phyloP scores from a whole-genome alignment of 2,888 invertebrate genomes.

The Ectemnius lituratus region DNA sequence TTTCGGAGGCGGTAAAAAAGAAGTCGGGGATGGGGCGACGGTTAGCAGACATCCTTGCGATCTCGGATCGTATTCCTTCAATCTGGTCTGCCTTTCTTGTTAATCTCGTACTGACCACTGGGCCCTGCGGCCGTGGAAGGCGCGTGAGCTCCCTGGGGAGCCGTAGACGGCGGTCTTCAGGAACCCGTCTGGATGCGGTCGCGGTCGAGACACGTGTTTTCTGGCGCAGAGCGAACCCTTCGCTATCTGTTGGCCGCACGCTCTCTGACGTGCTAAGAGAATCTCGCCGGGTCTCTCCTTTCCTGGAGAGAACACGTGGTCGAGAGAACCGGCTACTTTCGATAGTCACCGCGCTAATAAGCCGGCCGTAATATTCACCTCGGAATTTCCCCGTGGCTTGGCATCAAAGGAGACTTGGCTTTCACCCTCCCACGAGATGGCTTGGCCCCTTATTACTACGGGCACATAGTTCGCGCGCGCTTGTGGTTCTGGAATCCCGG shows the following conservation, averaged over 20 bases:
- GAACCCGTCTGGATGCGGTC: slow-evolving; percentile 25
- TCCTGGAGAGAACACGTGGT: too few species aligned
- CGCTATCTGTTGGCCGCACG: slow-evolving; percentile 23
- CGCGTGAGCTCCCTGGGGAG: slow-evolving; percentile 27
- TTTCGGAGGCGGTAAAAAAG: too few species aligned
- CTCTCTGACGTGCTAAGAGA: slow-evolving; percentile 23
- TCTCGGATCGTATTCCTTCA: too few species aligned
- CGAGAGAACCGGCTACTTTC: background rate
- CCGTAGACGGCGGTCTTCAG: slow-evolving; percentile 33
- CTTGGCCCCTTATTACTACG: slow-evolving; percentile 20
- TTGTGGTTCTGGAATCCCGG: slow-evolving; percentile 41
- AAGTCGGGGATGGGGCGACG: too few species aligned
- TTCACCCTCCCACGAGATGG: slow-evolving; percentile 22
- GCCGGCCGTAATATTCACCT: slow-evolving; percentile 29
- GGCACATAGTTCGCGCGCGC: slow-evolving; percentile 6
- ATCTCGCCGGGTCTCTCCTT: slow-evolving; percentile 8
- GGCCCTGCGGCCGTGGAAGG: background rate
- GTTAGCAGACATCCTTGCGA: too few species aligned
- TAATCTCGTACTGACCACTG: too few species aligned
- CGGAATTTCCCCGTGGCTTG: slow-evolving; percentile 21
- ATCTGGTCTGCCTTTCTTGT: too few species aligned
- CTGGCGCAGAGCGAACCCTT: slow-evolving; percentile 21
- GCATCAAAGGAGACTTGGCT: slow-evolving; percentile 28
- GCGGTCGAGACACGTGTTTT: slow-evolving; percentile 25
- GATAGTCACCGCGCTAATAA: background rate